These are phyloP conservation scores for Cantharis nigra DNA, from an alignment of 2,888 invertebrate species.

Conservation along the genomic window DNA sequence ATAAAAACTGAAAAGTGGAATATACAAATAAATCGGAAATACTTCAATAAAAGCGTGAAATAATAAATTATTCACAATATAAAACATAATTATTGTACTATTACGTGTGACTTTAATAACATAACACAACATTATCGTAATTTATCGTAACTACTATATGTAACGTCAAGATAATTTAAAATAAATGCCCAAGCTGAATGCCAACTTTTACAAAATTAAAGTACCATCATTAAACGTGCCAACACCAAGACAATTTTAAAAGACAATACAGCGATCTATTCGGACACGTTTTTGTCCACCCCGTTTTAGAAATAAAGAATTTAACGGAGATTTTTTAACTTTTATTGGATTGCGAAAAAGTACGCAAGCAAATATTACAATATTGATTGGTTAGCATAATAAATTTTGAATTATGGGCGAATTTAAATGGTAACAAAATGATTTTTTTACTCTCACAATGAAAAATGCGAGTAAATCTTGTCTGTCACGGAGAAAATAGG, in stretches of 20 bases:
- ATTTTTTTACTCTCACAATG: slow-evolving; percentile 5
- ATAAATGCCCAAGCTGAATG: slow-evolving; percentile 21
- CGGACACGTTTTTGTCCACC: background rate
- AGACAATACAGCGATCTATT: slow-evolving; percentile 3
- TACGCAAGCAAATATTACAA: background rate
- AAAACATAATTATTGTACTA: background rate
- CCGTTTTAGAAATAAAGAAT: background rate
- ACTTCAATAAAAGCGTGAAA: background rate
- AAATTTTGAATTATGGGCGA: slow-evolving; percentile 7
- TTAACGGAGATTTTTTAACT: background rate
- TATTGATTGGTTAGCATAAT: background rate
- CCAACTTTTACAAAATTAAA: slow-evolving; percentile 29
- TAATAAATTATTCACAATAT: background rate
- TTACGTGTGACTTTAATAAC: slow-evolving; percentile 11
- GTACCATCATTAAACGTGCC: slow-evolving; percentile 21
- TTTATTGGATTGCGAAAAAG: background rate
- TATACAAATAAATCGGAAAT: background rate
- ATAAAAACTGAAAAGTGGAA: background rate
- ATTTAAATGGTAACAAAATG: slow-evolving; percentile 10
- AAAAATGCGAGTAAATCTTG: slow-evolving; percentile 22
- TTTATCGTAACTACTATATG: slow-evolving; percentile 17
- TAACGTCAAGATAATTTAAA: slow-evolving; percentile 23
- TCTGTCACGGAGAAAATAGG: slow-evolving; percentile 21
- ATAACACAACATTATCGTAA: slow-evolving; percentile 14
- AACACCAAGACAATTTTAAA: slow-evolving; percentile 14